phyloP scores from a whole-genome alignment of 1,140 invertebrate species.

The Aphaenogaster ashmeadi region DNA sequence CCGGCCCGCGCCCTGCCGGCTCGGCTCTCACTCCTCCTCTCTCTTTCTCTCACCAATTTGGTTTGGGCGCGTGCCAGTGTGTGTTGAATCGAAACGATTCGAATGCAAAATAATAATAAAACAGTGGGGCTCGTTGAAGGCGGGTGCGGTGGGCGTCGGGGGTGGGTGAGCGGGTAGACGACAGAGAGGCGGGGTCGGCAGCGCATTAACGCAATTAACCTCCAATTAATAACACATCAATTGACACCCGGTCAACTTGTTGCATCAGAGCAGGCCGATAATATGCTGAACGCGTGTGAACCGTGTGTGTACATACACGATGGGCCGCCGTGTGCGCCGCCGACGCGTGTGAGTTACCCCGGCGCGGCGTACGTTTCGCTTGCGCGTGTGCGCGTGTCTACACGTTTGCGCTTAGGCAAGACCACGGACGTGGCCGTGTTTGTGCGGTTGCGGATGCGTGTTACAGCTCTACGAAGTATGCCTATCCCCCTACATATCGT shows the following conservation, averaged over 20 bases:
- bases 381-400: constrained; percentile 57
- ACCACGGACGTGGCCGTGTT: constrained; percentile 53
- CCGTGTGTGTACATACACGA: constrained; percentile 64
- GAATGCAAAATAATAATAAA: constrained; percentile 83
- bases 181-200: constrained; percentile 72
- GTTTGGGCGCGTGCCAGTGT: constrained; percentile 83
- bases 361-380: constrained; percentile 63
- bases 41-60: constrained; percentile 61
- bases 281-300: constrained; percentile 81
- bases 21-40: constrained; percentile 17
- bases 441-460: constrained; percentile 55
- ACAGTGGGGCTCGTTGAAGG: constrained; percentile 68
- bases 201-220: constrained; percentile 87
- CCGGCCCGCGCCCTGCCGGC: constrained; percentile 21
- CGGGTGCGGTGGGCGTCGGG: constrained; percentile 21
- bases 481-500: constrained; percentile 28
- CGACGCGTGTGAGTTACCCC: constrained; percentile 76
- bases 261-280: constrained; percentile 83
- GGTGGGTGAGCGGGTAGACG: constrained; percentile 60
- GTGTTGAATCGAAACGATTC: constrained; percentile 81
- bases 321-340: constrained; percentile 60
- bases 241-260: constrained; percentile 86
- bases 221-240: constrained; percentile 87
- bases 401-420: constrained; percentile 71
- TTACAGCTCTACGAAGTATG: constrained; percentile 38